Evolutionary conservation across 2,888 invertebrate species (phyloP).

Genomic region (Drosophila leonis): DNA sequence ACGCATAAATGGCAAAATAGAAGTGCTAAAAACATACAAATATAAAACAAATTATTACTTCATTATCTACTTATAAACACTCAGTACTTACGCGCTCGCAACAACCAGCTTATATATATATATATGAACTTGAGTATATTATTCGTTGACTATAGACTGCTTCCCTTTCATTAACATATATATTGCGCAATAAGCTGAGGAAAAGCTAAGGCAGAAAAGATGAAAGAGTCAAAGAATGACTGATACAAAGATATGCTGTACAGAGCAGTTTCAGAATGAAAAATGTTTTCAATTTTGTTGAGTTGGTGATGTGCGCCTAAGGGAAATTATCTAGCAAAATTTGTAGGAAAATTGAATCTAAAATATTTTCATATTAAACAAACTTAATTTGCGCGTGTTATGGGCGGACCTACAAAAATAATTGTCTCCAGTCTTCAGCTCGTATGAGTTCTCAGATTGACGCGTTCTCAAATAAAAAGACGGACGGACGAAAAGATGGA

Average conservation of each 20-base stretch:
- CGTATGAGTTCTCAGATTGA: too few species aligned
- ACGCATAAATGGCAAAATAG: not conserved
- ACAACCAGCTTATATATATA: not conserved
- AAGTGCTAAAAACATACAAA: not conserved
- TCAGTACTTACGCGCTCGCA: not conserved
- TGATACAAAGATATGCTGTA: not conserved
- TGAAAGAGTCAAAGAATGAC: not conserved
- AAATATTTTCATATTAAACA: not conserved
- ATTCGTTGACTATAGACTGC: conserved; percentile 10
- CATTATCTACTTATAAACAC: conserved; percentile 15
- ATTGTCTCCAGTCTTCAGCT: too few species aligned
- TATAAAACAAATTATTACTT: conserved; percentile 1
- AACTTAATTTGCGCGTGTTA: not conserved
- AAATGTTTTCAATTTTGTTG: not conserved
- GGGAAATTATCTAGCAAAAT: not conserved
- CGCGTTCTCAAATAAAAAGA: too few species aligned
- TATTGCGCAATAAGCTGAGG: conserved; percentile 1
- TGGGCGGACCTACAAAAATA: too few species aligned
- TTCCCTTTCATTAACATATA: not conserved
- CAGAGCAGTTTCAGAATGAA: too few species aligned
- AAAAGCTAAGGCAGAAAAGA: not conserved
- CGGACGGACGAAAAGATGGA: too few species aligned
- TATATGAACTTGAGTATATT: not conserved
- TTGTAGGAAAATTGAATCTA: not conserved
- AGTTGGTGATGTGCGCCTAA: not conserved